phyloP scores from a whole-genome alignment of 2,113 vertebrate genomes.

The Prunella fulvescens region DNA sequence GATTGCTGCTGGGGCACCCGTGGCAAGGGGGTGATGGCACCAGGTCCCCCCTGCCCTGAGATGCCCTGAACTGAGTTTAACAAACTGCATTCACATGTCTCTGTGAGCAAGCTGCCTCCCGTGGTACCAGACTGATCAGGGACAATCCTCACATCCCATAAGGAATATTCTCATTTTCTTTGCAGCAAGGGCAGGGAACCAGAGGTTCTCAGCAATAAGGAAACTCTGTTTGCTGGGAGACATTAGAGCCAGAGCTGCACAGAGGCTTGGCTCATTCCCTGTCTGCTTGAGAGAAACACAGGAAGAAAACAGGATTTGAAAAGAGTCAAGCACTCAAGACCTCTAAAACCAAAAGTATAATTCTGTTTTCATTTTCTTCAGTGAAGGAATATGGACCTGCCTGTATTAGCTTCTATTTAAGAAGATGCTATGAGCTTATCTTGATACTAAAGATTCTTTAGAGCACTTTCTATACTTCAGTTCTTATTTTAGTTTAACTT shows the following conservation, averaged over 20 bases:
- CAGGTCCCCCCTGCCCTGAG: not conserved
- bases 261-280: not conserved
- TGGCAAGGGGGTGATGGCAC: not conserved
- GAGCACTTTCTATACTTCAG: not conserved
- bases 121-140: not conserved
- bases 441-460: not conserved
- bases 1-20: not conserved
- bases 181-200: not conserved
- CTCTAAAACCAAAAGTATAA: not conserved
- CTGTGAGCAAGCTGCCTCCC: not conserved
- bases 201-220: not conserved
- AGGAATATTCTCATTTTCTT: not conserved
- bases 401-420: not conserved
- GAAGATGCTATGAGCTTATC: not conserved
- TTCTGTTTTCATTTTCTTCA: not conserved
- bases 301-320: not conserved
- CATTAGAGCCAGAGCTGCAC: not conserved
- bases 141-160: not conserved
- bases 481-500: slow-evolving; percentile 7
- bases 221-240: not conserved
- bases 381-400: not conserved
- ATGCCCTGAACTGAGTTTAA: not conserved
- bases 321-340: not conserved
- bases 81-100: not conserved
- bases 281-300: not conserved